These are phyloP conservation scores for Coelinius sp. DNA, from an alignment of 2,888 invertebrate species.

Conservation along the genomic window DNA sequence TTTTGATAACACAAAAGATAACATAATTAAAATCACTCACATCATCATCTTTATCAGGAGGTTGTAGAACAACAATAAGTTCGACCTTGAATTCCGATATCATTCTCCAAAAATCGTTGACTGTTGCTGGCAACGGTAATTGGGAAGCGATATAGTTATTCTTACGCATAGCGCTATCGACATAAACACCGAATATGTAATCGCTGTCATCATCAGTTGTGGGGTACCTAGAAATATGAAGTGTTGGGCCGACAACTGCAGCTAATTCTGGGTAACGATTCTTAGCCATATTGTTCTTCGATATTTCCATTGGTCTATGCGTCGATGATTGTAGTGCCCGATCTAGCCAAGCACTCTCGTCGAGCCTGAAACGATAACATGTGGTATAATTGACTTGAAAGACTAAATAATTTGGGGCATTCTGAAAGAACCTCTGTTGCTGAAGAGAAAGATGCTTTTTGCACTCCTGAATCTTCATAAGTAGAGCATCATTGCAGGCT, in stretches of 20 bases:
- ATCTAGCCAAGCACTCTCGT: constrained; percentile 69
- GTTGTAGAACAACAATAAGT: constrained; percentile 69
- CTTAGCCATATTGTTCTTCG: constrained; percentile 59
- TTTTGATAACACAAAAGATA: too few species aligned
- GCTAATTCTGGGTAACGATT: constrained; percentile 68
- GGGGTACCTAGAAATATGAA: constrained; percentile 67
- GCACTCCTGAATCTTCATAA: constrained; percentile 53
- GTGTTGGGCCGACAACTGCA: constrained; percentile 55
- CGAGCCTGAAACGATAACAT: constrained; percentile 10
- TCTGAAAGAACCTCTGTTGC: constrained; percentile 56
- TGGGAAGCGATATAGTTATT: constrained; percentile 71
- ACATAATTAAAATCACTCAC: constrained; percentile 55
- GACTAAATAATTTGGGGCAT: background rate
- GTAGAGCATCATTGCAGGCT: constrained; percentile 63
- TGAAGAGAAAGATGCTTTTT: constrained; percentile 56
- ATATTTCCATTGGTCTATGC: constrained; percentile 39
- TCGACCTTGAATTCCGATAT: constrained; percentile 66
- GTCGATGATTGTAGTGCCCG: constrained; percentile 62
- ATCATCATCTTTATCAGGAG: constrained; percentile 61
- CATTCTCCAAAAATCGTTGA: constrained; percentile 72
- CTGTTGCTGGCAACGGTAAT: constrained; percentile 69
- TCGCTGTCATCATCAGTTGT: constrained; percentile 65
- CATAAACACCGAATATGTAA: constrained; percentile 71
- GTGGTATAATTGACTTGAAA: background rate
- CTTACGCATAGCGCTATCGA: constrained; percentile 66